Evolutionary conservation across 2,888 invertebrate species (phyloP).

Genomic region (Torymus auratus): DNA sequence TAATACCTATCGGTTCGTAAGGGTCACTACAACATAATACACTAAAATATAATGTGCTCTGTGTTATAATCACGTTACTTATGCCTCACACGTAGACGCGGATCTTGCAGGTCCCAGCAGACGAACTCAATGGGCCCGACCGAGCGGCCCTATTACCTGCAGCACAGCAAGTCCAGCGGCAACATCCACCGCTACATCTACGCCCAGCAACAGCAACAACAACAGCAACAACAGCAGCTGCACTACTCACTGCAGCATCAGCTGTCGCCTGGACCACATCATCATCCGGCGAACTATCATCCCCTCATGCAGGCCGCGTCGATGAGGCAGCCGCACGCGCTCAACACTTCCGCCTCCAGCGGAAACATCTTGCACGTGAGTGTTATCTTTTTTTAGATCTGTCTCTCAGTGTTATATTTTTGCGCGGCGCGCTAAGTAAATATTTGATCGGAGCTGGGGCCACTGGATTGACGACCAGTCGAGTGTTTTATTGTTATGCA

Average conservation of each 20-base stretch:
- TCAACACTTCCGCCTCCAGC: conserved; percentile 80
- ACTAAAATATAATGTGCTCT: too few species aligned
- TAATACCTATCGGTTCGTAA: too few species aligned
- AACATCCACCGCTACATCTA: conserved; percentile 79
- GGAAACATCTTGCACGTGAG: conserved; percentile 81
- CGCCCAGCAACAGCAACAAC: conserved; percentile 80
- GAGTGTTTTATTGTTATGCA: too few species aligned
- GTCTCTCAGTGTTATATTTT: too few species aligned
- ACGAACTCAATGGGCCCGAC: conserved; percentile 65
- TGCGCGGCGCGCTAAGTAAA: too few species aligned
- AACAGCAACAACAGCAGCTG: conserved; percentile 80
- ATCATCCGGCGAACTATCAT: conserved; percentile 61
- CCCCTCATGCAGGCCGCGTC: conserved; percentile 59
- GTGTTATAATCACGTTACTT: too few species aligned
- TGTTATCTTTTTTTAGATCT: too few species aligned
- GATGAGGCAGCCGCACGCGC: conserved; percentile 68
- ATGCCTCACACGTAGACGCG: too few species aligned
- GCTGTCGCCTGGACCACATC: conserved; percentile 63
- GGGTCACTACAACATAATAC: too few species aligned
- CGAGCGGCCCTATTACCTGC: conserved; percentile 75
- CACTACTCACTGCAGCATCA: conserved; percentile 68
- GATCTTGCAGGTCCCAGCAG: conserved; percentile 73
- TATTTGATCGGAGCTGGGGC: too few species aligned
- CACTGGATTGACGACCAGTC: too few species aligned
- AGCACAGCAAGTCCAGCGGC: conserved; percentile 85